phyloP scores from a whole-genome alignment of 2,113 vertebrate genomes.

The Pachypanchax playfairii region DNA sequence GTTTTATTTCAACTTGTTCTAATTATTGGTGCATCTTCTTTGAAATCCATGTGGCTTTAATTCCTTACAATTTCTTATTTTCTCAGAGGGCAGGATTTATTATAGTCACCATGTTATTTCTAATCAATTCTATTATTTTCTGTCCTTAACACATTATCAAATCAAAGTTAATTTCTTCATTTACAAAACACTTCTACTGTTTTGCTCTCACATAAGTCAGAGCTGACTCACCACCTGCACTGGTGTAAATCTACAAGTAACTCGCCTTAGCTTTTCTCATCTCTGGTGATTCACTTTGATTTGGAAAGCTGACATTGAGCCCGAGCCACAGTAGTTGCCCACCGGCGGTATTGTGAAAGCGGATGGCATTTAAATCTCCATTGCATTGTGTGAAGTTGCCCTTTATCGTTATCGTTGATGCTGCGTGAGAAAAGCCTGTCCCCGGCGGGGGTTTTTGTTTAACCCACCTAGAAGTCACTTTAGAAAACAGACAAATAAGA shows the following conservation, averaged over 20 bases:
- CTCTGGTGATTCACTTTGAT: constrained; percentile 42
- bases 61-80: not conserved
- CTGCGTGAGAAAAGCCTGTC: not conserved
- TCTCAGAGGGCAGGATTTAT: not conserved
- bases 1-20: no score
- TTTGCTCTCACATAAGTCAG: constrained; percentile 42
- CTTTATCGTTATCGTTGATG: constrained; percentile 24
- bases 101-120: not conserved
- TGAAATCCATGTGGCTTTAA: no score
- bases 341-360: constrained; percentile 42
- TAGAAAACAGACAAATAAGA: constrained; percentile 27
- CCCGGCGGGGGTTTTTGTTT: constrained; percentile 7
- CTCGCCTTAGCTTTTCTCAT: constrained; percentile 36
- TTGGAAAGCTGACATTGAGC: constrained; percentile 58
- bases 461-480: constrained; percentile 23
- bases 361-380: constrained; percentile 52
- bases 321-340: constrained; percentile 40
- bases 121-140: not conserved
- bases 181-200: constrained; percentile 28
- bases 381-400: constrained; percentile 36
- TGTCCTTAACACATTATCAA: constrained; percentile 17
- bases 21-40: no score
- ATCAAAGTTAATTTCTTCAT: constrained; percentile 1
- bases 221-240: constrained; percentile 46
- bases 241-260: constrained; percentile 47